Conservation (phyloP, 2,113 vertebrate genomes). For the Oxygymnocypris stewartii region DNA sequence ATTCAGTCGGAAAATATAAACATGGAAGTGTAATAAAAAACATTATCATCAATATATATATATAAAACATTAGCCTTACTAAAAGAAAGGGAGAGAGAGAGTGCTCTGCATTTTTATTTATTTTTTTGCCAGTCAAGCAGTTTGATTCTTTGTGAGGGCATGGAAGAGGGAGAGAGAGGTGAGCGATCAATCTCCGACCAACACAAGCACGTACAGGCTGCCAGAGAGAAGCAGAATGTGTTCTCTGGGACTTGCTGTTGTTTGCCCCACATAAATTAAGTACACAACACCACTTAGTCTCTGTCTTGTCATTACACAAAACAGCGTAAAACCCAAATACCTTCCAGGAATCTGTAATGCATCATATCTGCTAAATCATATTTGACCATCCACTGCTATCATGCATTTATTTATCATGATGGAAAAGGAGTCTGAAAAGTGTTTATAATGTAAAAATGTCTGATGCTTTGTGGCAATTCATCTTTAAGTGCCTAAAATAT, state of each 20-base stretch:
- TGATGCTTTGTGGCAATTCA: neutral
- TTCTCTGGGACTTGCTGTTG: neutral
- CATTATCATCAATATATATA: constrained; percentile 25
- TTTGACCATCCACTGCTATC: neutral
- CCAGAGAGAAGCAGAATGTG: constrained; percentile 15
- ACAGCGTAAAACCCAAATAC: neutral
- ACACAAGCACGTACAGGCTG: constrained; percentile 23
- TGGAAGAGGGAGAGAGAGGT: neutral
- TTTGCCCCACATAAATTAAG: neutral
- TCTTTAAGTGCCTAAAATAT: neutral
- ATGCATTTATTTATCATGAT: neutral
- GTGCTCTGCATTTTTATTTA: neutral
- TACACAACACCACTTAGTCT: constrained; percentile 8
- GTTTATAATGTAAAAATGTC: neutral
- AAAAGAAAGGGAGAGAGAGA: neutral
- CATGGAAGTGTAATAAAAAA: neutral
- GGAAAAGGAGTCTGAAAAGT: constrained; percentile 1
- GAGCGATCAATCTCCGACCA: neutral
- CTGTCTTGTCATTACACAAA: neutral
- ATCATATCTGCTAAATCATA: neutral
- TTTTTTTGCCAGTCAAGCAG: neutral
- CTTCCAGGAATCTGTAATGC: constrained; percentile 8
- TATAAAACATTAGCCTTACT: neutral
- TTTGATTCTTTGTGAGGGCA: constrained; percentile 4
- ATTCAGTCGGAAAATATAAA: constrained; percentile 31